These are phyloP conservation scores for Dicerorhinus sumatrensis DNA, from an alignment of 2,113 vertebrate genomes.

Conservation along the genomic window DNA sequence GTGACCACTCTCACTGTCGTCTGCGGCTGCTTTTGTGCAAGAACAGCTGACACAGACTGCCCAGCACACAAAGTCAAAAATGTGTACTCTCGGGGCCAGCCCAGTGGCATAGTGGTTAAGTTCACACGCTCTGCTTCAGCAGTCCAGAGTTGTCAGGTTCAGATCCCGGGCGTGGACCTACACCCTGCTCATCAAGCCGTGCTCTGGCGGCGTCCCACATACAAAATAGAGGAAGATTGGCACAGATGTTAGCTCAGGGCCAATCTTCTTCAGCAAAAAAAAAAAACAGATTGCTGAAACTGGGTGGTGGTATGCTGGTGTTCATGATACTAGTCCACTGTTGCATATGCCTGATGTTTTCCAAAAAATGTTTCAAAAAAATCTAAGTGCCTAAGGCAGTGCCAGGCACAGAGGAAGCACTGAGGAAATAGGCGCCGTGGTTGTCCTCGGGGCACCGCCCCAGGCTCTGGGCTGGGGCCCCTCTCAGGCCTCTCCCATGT, in stretches of 20 bases:
- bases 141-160: too few species aligned
- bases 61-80: rapidly evolving
- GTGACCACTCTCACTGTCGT: rapidly evolving
- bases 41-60: not conserved
- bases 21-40: not conserved
- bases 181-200: too few species aligned
- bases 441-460: not conserved
- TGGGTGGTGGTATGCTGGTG: rapidly evolving
- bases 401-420: not conserved
- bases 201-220: too few species aligned
- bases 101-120: too few species aligned
- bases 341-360: not conserved
- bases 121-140: too few species aligned
- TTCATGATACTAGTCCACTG: rapidly evolving
- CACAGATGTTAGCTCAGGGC: too few species aligned
- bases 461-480: not conserved
- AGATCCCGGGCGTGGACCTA: too few species aligned
- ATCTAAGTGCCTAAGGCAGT: not conserved
- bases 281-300: too few species aligned
- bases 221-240: too few species aligned
- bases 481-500: not conserved
- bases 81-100: too few species aligned
- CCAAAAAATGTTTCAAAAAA: not conserved
- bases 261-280: too few species aligned
- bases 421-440: rapidly evolving